These are phyloP conservation scores for Ciconia boyciana DNA, from an alignment of 2,113 vertebrate genomes.

Conservation along the genomic window DNA sequence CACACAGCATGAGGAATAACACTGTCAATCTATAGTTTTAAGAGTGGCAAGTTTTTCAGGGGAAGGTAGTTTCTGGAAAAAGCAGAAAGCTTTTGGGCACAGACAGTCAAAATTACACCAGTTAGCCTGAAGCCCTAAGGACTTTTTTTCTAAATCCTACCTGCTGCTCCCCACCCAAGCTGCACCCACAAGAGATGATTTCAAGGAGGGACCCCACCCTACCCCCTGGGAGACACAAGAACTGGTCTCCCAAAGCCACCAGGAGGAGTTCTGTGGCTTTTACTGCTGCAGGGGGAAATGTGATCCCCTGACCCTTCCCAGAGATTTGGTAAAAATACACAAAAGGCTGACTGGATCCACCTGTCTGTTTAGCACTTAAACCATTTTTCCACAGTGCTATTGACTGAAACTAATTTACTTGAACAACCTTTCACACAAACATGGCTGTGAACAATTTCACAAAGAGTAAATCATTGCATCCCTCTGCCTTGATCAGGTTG, in stretches of 20 bases:
- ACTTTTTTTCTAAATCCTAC: neutral
- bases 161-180: neutral
- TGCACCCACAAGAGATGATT: neutral
- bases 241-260: neutral
- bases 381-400: neutral
- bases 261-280: conserved; percentile 47
- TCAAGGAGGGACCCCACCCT: neutral
- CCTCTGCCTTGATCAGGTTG: conserved; percentile 17
- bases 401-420: conserved; percentile 53
- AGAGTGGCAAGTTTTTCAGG: neutral
- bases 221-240: neutral
- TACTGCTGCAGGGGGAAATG: neutral
- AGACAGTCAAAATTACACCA: neutral
- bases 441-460: neutral
- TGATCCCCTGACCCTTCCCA: neutral
- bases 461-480: conserved; percentile 2
- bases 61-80: neutral
- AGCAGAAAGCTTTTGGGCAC: neutral
- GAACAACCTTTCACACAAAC: conserved; percentile 8
- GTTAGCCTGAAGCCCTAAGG: neutral
- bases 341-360: conserved; percentile 40
- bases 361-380: conserved; percentile 35
- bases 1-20: neutral
- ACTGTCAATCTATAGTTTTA: neutral
- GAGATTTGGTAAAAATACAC: neutral